Evolutionary conservation across 2,797 vertebrate genomes (phyloP), one percentile per base, ranked within the genome.

Genomic region (Heteromormyrus szaboi): DNA sequence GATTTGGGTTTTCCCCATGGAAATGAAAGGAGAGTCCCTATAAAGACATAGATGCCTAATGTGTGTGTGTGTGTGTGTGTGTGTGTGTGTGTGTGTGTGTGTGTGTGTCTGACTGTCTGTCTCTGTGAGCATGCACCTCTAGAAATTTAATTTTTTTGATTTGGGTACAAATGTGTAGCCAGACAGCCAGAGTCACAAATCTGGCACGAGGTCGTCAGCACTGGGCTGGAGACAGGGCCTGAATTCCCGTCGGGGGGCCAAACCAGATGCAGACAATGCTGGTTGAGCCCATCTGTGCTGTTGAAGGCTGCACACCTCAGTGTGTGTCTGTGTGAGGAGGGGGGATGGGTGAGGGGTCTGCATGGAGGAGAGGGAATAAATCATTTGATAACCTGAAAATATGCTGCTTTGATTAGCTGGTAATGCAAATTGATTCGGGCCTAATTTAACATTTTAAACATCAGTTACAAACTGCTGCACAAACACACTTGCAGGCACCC

Each of bases 391-490:
- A 88, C 54, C 56, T 68, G 76, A 44, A 89, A 88, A 89, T 68
- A 88, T 54, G 59, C 44, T 56, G 33, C 51, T 89, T 88, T 89
- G 54, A 89, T 89, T 89, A 88, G 87, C 76, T 54, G 86, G 79
- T 89, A 88, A 89, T 88, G 87, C 89, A 88, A 89, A 89, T 89
- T 89, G 89, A 89, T 89, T 88, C 53, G 56, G 59, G 86, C 29
- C 89, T 88, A 89, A 89, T 89, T 88, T 88, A 85, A 89, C 89
- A 89, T 88, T 89, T 89, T 89, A 89, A 89, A 87, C 89, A 89
- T 88, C 87, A 59, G 85, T 89, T 89, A 88, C 85, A 88, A 89
- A 85, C 79, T 89, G 89, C 89, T 89, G 89, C 81, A 86, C 79
- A 85, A 89, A 89, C 87, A 88, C 79, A 88, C 86, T 89, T 85